Evolutionary conservation across 1,140 invertebrate genomes (phyloP).

Genomic region (Pogonomyrmex barbatus): DNA sequence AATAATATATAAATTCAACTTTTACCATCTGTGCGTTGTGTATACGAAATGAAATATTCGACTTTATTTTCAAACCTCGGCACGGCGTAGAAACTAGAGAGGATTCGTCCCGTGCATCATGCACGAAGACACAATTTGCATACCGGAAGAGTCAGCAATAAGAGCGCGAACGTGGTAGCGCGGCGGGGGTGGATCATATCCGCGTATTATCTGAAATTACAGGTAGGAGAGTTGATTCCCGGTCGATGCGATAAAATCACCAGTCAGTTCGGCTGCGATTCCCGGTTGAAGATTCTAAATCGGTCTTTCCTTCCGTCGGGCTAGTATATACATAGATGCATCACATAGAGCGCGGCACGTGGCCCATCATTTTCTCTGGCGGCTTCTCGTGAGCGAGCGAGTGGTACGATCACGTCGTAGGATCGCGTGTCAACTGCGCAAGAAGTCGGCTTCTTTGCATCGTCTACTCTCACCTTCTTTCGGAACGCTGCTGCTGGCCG

Average conservation of each 20-base stretch:
- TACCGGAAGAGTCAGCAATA: conserved; percentile 47
- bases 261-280: conserved; percentile 27
- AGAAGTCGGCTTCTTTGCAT: conserved; percentile 53
- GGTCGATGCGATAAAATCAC: conserved; percentile 55
- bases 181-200: conserved; percentile 5
- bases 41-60: background rate
- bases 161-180: conserved; percentile 14
- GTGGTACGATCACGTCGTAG: conserved; percentile 33
- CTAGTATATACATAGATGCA: conserved; percentile 15
- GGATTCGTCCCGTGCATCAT: conserved; percentile 22
- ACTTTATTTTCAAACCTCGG: conserved; percentile 2
- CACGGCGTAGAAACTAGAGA: background rate
- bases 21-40: background rate
- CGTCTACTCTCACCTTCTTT: conserved; percentile 48
- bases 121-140: conserved; percentile 47
- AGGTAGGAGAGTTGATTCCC: conserved; percentile 45
- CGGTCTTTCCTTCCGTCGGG: conserved; percentile 38
- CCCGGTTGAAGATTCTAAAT: conserved; percentile 28
- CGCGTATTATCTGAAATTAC: conserved; percentile 46
- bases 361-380: conserved; percentile 21
- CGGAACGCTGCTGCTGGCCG: conserved; percentile 39
- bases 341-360: conserved; percentile 35
- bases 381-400: conserved; percentile 24
- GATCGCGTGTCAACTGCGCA: conserved; percentile 60
- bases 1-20: conserved; percentile 18